Base-by-base conservation (phyloP, 1,140 invertebrate species). In the Bombus consobrinus region DNA sequence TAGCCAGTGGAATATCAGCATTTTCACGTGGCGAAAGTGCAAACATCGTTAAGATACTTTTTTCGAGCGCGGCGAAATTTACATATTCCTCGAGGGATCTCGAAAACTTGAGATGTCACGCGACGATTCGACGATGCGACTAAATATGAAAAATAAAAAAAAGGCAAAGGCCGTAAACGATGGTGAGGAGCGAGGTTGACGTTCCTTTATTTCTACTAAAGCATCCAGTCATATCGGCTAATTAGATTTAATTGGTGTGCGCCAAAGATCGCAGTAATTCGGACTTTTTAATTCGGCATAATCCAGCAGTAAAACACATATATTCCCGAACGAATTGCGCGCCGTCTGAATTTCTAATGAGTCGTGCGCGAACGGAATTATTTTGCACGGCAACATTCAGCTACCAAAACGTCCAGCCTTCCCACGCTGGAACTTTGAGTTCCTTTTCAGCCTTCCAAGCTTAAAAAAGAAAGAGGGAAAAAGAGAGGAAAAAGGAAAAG, bases 171-270 rank as follows among this genome's bases (percentile, higher is more conserved):
- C 5, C 32, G 12, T 34, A 41, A 37, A 32, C 25, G 47, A 53
- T 22, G 47, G 47, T 2, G 18, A 12, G 9, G 18, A 3, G 32
- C 32, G 15, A n/a, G 5, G 28, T 32, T 32, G 47, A 15, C 10
- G 18, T 13, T 15, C 47, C 47, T 75, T 75, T 57, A 39, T 76
- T n/a, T n/a, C 34, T 53, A 39, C 37, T 10, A 5, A 57, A 57
- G 47, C 3, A 47, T 57, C 73, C 73, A 37, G 74, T 59, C 53
- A 76, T 53, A 59, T 53, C 74, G 74, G 22, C 74, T 76, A 76
- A 76, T 76, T 76, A 59, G 74, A 76, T 76, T 76, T 76, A 76
- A 76, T 76, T 76, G 74, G 74, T 37, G 53, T 76, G 74, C 74
- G 53, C 28, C 53, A 59, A 76, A 39, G 34, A 76, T 59, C 74